phyloP scores from a whole-genome alignment of 2,113 vertebrate species.

The Circaetus cinerascens region DNA sequence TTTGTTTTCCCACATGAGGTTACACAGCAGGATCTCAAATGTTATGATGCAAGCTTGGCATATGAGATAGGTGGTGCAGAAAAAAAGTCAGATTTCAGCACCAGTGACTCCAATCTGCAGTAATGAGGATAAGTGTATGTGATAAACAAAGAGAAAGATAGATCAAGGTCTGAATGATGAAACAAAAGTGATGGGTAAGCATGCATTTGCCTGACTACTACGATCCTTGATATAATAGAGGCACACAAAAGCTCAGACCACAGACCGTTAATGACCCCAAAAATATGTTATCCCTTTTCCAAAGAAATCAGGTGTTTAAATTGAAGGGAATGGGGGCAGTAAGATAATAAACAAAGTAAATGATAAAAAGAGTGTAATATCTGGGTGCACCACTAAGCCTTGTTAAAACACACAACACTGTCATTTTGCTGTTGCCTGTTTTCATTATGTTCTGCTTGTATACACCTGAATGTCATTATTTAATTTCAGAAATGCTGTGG shows the following conservation, averaged over 20 bases:
- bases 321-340: neutral
- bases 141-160: neutral
- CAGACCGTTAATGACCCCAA: neutral
- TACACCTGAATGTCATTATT: neutral
- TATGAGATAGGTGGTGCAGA: neutral
- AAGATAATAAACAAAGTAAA: neutral
- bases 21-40: neutral
- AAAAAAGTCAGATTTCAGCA: neutral
- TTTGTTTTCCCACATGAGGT: neutral
- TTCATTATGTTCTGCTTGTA: neutral
- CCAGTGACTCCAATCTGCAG: neutral
- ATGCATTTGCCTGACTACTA: neutral
- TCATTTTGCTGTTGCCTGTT: neutral
- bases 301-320: neutral
- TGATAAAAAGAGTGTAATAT: neutral
- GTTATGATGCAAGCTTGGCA: neutral
- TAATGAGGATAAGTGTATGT: neutral
- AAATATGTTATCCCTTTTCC: neutral
- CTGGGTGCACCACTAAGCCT: neutral
- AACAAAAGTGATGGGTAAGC: neutral
- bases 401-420: neutral
- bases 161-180: neutral
- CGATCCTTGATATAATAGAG: neutral
- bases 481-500: neutral
- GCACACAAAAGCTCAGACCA: neutral